These are phyloP conservation scores for Pseudococcus viburni DNA, from an alignment of 2,888 invertebrate genomes.

Conservation along the genomic window DNA sequence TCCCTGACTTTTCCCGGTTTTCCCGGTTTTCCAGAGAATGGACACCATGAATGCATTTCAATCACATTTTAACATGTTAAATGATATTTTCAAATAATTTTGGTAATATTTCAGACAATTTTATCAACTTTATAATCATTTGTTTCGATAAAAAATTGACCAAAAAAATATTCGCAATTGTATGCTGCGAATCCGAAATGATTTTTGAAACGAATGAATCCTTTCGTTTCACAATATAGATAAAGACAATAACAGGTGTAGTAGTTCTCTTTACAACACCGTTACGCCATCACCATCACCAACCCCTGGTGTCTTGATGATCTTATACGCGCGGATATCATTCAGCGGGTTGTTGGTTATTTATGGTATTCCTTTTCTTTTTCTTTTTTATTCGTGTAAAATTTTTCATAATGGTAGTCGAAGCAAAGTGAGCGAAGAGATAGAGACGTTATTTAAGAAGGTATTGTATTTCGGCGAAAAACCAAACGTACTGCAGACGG, in stretches of 20 bases:
- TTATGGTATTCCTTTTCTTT: background rate
- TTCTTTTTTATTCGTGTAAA: slow-evolving; percentile 2
- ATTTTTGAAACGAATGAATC: too few relatives aligned
- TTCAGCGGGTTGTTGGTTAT: background rate
- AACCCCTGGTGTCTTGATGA: slow-evolving; percentile 29
- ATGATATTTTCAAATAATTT: too few relatives aligned
- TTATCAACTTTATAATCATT: too few relatives aligned
- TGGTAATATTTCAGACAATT: too few relatives aligned
- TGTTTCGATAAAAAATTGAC: too few relatives aligned
- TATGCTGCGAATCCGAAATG: too few relatives aligned
- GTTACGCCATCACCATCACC: background rate
- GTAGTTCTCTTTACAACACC: background rate
- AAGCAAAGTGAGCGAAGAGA: background rate
- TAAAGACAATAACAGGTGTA: slow-evolving; percentile 23
- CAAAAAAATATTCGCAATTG: too few relatives aligned
- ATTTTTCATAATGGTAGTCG: slow-evolving; percentile 19
- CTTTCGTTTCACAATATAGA: too few relatives aligned
- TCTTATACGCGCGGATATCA: background rate
- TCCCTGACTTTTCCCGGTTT: too few relatives aligned
- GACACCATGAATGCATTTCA: too few relatives aligned
- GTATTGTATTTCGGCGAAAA: slow-evolving; percentile 30
- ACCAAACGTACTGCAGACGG: background rate
- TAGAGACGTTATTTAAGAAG: slow-evolving; percentile 16
- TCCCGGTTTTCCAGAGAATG: too few relatives aligned
- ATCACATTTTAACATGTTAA: too few relatives aligned